A percentile compares a stretch with the other conserved stretches of the same genome.
Evolutionary conservation across 37 sponge, comb jelly and placozoan species (phyloP).

Genomic region (Petrosia ficiformis): DNA sequence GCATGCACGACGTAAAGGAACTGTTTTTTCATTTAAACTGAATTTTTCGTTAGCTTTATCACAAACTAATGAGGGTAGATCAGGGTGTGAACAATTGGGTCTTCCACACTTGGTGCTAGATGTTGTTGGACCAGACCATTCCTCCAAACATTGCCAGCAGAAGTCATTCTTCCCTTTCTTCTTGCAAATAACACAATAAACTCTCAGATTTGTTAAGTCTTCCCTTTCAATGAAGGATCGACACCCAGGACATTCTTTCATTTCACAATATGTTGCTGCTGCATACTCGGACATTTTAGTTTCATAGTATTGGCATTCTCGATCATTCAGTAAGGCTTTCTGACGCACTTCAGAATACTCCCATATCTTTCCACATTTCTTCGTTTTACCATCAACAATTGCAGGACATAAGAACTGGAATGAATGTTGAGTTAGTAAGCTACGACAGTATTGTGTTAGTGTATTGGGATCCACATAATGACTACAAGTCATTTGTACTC

Average conservation of each 20-base stretch:
- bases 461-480: conserved; percentile 56
- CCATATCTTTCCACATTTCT: conserved; percentile 45
- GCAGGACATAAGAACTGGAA: conserved; percentile 52
- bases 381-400: conserved; percentile 4
- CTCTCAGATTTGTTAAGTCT: conserved; percentile 38
- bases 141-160: conserved; percentile 60
- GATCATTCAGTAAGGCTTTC: conserved; percentile 38
- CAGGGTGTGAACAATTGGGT: conserved; percentile 25
- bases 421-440: conserved; percentile 21
- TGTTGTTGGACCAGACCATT: conserved; percentile 38
- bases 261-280: conserved; percentile 29
- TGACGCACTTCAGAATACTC: conserved; percentile 42
- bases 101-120: conserved; percentile 42
- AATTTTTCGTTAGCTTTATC: conserved; percentile 19
- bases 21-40: conserved; percentile 19
- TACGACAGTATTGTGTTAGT: conserved; percentile 47
- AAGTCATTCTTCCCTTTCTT: conserved; percentile 40
- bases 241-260: conserved; percentile 66
- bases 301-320: conserved; percentile 37
- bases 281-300: conserved; percentile 61
- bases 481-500: conserved; percentile 49
- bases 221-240: conserved; percentile 43
- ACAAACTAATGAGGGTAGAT: conserved; percentile 14
- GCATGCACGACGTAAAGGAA: conserved; percentile 56
- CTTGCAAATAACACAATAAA: conserved; percentile 45